These are phyloP conservation scores for Axis porcinus DNA, from an alignment of 2,113 vertebrate species.

Conservation along the genomic window DNA sequence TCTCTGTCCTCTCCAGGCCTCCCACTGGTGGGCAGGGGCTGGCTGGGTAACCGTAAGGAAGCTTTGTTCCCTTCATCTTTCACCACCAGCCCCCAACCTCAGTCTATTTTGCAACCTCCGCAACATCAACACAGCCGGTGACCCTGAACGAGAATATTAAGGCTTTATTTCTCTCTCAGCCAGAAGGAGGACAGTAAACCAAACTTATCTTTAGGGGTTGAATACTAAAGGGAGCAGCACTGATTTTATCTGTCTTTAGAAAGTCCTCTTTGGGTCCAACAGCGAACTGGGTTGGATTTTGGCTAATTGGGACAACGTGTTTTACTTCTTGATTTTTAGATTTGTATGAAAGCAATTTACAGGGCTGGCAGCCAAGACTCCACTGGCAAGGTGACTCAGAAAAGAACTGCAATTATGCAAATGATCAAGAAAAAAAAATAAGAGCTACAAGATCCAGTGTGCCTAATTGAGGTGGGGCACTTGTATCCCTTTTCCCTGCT, in stretches of 20 bases:
- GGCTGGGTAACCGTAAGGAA: neutral
- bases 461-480: neutral
- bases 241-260: neutral
- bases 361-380: conserved; percentile 27
- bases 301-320: neutral
- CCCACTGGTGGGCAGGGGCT: neutral
- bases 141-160: conserved; percentile 4
- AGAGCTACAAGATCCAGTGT: neutral
- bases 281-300: neutral
- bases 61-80: conserved; percentile 5
- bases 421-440: conserved; percentile 14
- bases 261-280: neutral
- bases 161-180: neutral
- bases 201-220: neutral
- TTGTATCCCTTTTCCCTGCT: neutral
- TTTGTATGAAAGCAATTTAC: conserved; percentile 30
- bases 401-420: conserved; percentile 32
- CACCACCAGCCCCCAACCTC: neutral
- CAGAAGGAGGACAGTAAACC: neutral
- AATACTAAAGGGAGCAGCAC: neutral
- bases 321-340: conserved; percentile 28
- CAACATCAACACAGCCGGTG: neutral
- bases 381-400: conserved; percentile 20
- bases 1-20: conserved; percentile 25
- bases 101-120: neutral